A percentile compares a stretch with the other conserved stretches of the same genome.
Evolutionary conservation across 2,888 invertebrate species (phyloP).

Genomic region (Cheilosia soror): DNA sequence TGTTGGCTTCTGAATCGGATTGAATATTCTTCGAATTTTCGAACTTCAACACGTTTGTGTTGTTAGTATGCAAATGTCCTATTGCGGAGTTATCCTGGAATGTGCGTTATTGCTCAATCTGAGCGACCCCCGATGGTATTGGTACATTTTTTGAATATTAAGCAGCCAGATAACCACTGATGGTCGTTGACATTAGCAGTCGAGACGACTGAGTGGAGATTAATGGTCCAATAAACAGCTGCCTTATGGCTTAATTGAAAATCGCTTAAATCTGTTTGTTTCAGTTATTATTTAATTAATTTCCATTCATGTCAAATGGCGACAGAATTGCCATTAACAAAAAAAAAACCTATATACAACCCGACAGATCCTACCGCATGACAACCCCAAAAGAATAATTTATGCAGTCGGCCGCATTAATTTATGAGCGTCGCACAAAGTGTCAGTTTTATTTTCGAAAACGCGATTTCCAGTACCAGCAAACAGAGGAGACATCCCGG

Average conservation of each 20-base stretch:
- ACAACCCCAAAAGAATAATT: slow-evolving; percentile 54
- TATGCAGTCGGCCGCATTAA: slow-evolving; percentile 64
- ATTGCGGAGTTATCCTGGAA: slow-evolving; percentile 41
- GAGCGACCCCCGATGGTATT: not conserved
- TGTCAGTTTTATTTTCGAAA: slow-evolving; percentile 68
- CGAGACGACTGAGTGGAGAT: slow-evolving; percentile 31
- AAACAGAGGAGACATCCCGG: not conserved
- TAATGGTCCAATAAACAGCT: slow-evolving; percentile 52
- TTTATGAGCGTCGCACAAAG: slow-evolving; percentile 70
- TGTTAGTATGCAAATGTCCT: slow-evolving; percentile 67
- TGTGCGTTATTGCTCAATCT: slow-evolving; percentile 12
- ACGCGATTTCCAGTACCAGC: slow-evolving; percentile 43
- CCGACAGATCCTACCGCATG: too few relatives aligned
- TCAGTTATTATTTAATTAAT: slow-evolving; percentile 64
- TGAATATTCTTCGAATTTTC: slow-evolving; percentile 46
- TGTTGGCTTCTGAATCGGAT: slow-evolving; percentile 29
- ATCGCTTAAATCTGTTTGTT: slow-evolving; percentile 53
- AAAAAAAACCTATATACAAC: slow-evolving; percentile 28
- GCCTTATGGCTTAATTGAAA: slow-evolving; percentile 66
- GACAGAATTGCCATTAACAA: slow-evolving; percentile 56
- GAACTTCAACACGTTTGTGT: slow-evolving; percentile 52
- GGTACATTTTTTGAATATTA: slow-evolving; percentile 63
- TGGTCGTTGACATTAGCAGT: slow-evolving; percentile 38
- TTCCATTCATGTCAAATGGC: slow-evolving; percentile 46
- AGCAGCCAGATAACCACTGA: slow-evolving; percentile 37